Evolutionary conservation across 2,888 invertebrate species (phyloP).

Genomic region (Hermaeophaga mercurialis): DNA sequence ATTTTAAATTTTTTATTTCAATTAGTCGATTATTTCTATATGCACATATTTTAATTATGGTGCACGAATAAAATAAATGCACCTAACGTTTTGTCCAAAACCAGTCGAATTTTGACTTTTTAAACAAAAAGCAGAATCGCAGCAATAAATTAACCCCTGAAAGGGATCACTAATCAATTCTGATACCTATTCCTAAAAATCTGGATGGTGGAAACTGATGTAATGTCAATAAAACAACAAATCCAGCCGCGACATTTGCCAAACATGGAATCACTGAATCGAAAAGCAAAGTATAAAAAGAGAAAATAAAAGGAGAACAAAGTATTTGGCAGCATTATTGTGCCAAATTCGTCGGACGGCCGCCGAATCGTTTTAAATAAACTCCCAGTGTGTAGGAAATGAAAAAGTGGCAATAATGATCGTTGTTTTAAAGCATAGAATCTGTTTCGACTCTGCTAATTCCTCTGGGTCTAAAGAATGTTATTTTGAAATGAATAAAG

Average conservation of each 20-base stretch:
- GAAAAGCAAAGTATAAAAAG: constrained; percentile 23
- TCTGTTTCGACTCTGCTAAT: constrained; percentile 9
- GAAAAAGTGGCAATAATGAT: constrained; percentile 12
- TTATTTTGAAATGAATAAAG: constrained; percentile 2
- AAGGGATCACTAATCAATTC: too few species aligned
- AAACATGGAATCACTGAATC: constrained; percentile 27
- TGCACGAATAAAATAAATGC: too few species aligned
- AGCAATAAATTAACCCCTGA: too few species aligned
- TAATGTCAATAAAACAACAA: constrained; percentile 34
- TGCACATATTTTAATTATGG: too few species aligned
- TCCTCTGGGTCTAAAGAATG: constrained; percentile 10
- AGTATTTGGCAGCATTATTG: constrained; percentile 13
- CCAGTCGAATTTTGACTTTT: too few species aligned
- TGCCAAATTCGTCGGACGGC: constrained; percentile 7
- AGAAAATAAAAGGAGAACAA: constrained; percentile 19
- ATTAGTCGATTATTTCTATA: too few species aligned
- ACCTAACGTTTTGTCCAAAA: too few species aligned
- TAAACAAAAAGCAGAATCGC: too few species aligned
- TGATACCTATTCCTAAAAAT: too few species aligned
- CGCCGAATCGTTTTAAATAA: constrained; percentile 11
- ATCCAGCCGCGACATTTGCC: constrained; percentile 33
- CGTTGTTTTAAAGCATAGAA: constrained; percentile 1
- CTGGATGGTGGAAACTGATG: too few species aligned
- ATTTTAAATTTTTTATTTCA: too few species aligned
- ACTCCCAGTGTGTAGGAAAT: constrained; percentile 4